phyloP scores from a whole-genome alignment of 1,140 invertebrate genomes.

The Triops cancriformis region DNA sequence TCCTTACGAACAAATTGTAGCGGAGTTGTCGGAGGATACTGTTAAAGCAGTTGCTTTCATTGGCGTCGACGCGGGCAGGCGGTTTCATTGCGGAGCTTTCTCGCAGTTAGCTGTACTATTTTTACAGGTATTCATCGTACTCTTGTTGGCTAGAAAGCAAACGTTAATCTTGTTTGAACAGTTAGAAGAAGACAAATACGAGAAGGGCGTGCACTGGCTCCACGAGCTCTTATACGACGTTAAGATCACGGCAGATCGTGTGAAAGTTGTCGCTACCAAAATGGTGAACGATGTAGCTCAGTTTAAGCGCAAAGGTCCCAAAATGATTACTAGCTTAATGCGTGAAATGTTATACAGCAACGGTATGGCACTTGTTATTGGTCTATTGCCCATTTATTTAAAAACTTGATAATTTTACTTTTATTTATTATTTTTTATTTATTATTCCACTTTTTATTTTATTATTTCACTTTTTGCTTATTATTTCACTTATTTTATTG shows the following conservation, averaged over 20 bases:
- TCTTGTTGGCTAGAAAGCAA: slow-evolving; percentile 23
- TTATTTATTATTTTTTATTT: too few species aligned
- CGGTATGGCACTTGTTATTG: slow-evolving; percentile 42
- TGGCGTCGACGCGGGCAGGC: slow-evolving; percentile 33
- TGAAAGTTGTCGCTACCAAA: slow-evolving; percentile 66
- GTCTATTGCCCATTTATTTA: too few species aligned
- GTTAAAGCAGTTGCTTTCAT: slow-evolving; percentile 28
- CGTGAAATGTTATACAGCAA: slow-evolving; percentile 52
- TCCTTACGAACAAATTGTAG: slow-evolving; percentile 29
- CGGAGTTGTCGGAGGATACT: slow-evolving; percentile 23
- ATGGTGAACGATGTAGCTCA: slow-evolving; percentile 65
- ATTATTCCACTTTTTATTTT: too few species aligned
- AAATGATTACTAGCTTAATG: slow-evolving; percentile 51
- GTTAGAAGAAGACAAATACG: slow-evolving; percentile 67
- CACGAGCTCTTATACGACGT: slow-evolving; percentile 63
- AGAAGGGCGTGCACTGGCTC: slow-evolving; percentile 63
- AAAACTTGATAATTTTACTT: too few species aligned
- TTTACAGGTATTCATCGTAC: slow-evolving; percentile 45
- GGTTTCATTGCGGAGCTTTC: slow-evolving; percentile 55
- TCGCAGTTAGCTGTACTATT: slow-evolving; percentile 49
- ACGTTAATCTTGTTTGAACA: slow-evolving; percentile 37
- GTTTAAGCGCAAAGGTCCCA: slow-evolving; percentile 54
- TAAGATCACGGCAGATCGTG: slow-evolving; percentile 58
- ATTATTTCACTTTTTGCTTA: too few species aligned
- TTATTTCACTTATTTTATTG: too few species aligned